Evolutionary conservation across 2,113 vertebrate species (phyloP), one percentile per base, ranked within the genome.

Genomic region (Eubucco bourcierii): DNA sequence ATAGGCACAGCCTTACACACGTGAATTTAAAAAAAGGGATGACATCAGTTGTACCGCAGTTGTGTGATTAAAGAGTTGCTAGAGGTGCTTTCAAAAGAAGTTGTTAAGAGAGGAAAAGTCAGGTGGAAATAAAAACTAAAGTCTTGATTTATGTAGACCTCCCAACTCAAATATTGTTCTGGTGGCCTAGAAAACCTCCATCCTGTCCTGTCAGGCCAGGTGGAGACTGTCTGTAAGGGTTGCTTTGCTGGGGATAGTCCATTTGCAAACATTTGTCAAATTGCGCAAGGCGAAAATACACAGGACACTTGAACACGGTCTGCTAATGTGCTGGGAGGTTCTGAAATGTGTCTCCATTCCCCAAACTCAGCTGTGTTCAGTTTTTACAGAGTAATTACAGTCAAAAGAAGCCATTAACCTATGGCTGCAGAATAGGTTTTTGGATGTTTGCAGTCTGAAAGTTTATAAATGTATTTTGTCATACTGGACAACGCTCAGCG

Each of bases 11-110:
- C 84, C 84, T 55, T 68, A 84, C 91, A 94, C 95, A 91, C 77
- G 93, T 94, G 95, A 95, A 94, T 90, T 94, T 96, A 95, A 94
- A 96, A 96, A 96, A 95, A 95, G 95, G 71, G 90, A 95, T 96
- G 94, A 96, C 95, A 95, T 96, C 94, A 95, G 93, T 72, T 18
- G 58, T 88, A 59, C 83, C 4, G 33, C 93, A 84, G 91, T 61
- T 94, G 76, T 52, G 82, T 33, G 84, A 61, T 91, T 91, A 75
- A 91, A 86, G 91, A 75, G 88, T 81, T 95, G 80, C 73, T 94
- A 63, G 87, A 9, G 19, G 47, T 12, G 76, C 82, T 95, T 95
- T 90, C 75, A 65, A 80, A 88, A 64, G 65, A 72, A 95, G 58
- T 19, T 12, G 4, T 20, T 80, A 63, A 66, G 52, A 79, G 68